These are phyloP conservation scores for Harlomillsia oculata DNA, from an alignment of 1,140 invertebrate species.

Conservation along the genomic window DNA sequence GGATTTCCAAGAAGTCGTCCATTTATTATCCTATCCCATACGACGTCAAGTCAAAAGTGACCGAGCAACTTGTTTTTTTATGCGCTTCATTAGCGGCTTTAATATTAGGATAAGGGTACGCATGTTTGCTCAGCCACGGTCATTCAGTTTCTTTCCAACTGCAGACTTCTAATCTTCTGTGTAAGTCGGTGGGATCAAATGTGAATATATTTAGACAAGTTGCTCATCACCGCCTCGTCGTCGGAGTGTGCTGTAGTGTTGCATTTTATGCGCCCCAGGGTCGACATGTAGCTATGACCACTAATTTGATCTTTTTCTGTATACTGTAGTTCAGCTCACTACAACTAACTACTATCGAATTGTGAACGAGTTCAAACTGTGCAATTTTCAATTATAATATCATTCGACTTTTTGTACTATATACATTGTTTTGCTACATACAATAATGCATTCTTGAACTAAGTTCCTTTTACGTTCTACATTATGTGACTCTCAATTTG, in stretches of 20 bases:
- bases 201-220: background rate
- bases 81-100: no score
- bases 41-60: conserved; percentile 11
- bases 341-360: no score
- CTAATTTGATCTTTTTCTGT: no score
- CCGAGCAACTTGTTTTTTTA: conserved; percentile 24
- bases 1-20: background rate
- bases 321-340: no score
- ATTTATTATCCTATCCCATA: background rate
- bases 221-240: background rate
- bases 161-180: background rate
- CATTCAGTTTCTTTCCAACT: background rate
- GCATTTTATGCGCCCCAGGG: background rate
- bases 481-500: no score
- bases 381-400: no score
- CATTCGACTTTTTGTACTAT: no score
- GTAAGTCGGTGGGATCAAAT: background rate
- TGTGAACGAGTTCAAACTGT: no score
- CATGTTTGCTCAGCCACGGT: background rate
- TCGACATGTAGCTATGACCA: no score
- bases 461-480: no score
- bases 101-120: background rate
- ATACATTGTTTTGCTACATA: no score
- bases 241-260: background rate
- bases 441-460: no score